Percentiles rank a stretch among this genome's conserved stretches.
Evolutionary conservation across 2,797 vertebrate species (phyloP).

Genomic region (Kryptolebias ocellatus): DNA sequence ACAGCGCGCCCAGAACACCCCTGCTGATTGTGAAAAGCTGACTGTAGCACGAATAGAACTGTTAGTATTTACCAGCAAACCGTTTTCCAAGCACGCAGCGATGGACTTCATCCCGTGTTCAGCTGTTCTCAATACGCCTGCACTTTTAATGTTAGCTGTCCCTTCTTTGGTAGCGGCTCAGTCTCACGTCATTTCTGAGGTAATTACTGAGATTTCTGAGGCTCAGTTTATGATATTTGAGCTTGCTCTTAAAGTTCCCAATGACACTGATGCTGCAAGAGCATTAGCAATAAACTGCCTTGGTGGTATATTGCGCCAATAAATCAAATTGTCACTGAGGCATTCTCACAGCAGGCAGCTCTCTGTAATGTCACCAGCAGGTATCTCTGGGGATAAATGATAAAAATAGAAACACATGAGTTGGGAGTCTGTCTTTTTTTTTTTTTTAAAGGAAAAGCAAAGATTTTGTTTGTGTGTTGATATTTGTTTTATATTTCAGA

Average conservation of each 20-base stretch:
- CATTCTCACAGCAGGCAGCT: slow-evolving; percentile 46
- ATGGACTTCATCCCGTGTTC: background rate
- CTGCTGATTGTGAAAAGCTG: slow-evolving; percentile 7
- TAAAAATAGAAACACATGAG: slow-evolving; percentile 45
- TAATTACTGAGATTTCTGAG: slow-evolving; percentile 31
- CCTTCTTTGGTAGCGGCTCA: slow-evolving; percentile 2
- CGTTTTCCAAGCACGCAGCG: background rate
- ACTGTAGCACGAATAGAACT: background rate
- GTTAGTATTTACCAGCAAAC: background rate
- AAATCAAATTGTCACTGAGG: slow-evolving; percentile 58
- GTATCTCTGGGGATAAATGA: slow-evolving; percentile 46
- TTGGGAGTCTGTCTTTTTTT: slow-evolving; percentile 9
- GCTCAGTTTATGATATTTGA: slow-evolving; percentile 36
- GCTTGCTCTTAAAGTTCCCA: slow-evolving; percentile 23
- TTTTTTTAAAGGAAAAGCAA: slow-evolving; percentile 15
- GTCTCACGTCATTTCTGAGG: slow-evolving; percentile 18
- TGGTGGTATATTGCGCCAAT: slow-evolving; percentile 42
- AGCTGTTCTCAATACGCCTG: slow-evolving; percentile 11
- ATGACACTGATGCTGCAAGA: slow-evolving; percentile 36
- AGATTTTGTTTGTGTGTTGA: background rate
- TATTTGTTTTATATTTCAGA: background rate
- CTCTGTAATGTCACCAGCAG: slow-evolving; percentile 50
- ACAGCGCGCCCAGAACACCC: slow-evolving; percentile 11
- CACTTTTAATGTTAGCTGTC: slow-evolving; percentile 8
- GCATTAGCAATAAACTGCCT: slow-evolving; percentile 44